Conservation (phyloP, 1,140 invertebrate species). For the Drosophila subpulchrella region DNA sequence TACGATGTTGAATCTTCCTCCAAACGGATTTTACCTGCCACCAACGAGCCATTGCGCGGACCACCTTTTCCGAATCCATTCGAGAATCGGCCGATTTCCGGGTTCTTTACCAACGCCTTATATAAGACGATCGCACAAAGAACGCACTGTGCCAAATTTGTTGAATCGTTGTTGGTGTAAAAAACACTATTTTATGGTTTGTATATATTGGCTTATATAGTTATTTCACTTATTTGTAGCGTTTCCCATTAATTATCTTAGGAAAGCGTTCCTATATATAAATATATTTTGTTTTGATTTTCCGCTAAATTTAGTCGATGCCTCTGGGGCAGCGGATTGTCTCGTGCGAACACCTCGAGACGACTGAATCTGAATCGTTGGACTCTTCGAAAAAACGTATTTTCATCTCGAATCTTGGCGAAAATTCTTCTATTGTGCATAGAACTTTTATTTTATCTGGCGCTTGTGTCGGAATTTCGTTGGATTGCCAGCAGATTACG, state of each 20-base stretch:
- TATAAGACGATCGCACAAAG: conserved; percentile 53
- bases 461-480: conserved; percentile 35
- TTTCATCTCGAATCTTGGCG: conserved; percentile 53
- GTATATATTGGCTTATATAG: conserved; percentile 30
- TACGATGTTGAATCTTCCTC: background rate
- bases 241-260: conserved; percentile 50
- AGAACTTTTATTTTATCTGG: conserved; percentile 55
- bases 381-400: conserved; percentile 67
- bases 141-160: conserved; percentile 48
- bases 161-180: conserved; percentile 23
- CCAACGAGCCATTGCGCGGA: conserved; percentile 84
- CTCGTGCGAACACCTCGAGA: conserved; percentile 57
- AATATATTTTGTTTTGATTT: conserved; percentile 45
- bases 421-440: conserved; percentile 46
- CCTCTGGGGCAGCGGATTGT: conserved; percentile 46
- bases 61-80: conserved; percentile 84
- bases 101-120: conserved; percentile 43
- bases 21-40: conserved; percentile 76
- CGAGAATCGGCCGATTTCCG: conserved; percentile 22
- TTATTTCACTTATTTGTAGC: conserved; percentile 49
- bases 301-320: conserved; percentile 49
- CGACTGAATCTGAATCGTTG: conserved; percentile 59
- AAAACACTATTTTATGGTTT: conserved; percentile 42
- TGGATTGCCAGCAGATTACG: conserved; percentile 54
- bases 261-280: conserved; percentile 20